These are phyloP conservation scores for Pheosia gnoma DNA, from an alignment of 2,888 invertebrate species.

Conservation along the genomic window DNA sequence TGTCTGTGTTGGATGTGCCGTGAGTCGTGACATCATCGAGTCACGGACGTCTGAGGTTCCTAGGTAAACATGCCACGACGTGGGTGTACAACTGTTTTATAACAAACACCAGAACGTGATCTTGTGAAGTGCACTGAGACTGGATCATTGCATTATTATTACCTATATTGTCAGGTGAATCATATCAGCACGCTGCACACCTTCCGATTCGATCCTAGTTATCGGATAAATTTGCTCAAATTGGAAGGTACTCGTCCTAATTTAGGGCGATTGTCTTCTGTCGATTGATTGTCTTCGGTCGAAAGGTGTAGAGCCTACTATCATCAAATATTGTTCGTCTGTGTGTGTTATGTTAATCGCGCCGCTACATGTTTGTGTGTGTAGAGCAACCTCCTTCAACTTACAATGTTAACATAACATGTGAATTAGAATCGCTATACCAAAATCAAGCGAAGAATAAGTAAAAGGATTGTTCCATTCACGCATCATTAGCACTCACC, in stretches of 20 bases:
- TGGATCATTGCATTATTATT: neutral
- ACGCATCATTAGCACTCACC: conserved; percentile 74
- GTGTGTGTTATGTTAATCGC: too few relatives aligned
- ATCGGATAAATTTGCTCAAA: too few relatives aligned
- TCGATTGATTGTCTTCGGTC: too few relatives aligned
- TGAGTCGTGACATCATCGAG: conserved; percentile 19
- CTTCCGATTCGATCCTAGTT: too few relatives aligned
- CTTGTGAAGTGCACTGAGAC: conserved; percentile 22
- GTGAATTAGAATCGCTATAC: conserved; percentile 18
- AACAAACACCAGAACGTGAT: conserved; percentile 32
- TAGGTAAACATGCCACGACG: conserved; percentile 21
- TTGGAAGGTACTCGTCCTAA: too few relatives aligned
- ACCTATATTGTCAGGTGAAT: conserved; percentile 1
- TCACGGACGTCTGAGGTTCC: conserved; percentile 20
- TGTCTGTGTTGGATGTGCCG: conserved; percentile 18
- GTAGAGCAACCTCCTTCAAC: neutral
- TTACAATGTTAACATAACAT: conserved; percentile 5
- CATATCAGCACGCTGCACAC: neutral
- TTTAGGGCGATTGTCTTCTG: too few relatives aligned
- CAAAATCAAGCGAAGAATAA: conserved; percentile 38
- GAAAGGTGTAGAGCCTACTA: too few relatives aligned
- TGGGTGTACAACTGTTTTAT: conserved; percentile 20
- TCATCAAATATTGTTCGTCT: too few relatives aligned
- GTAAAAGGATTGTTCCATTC: conserved; percentile 63
- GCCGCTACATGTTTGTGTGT: too few relatives aligned